Evolutionary conservation across 23 tunicate genomes (phyloP), one percentile per base, ranked within the genome.

Genomic region (Botrylloides violaceus): DNA sequence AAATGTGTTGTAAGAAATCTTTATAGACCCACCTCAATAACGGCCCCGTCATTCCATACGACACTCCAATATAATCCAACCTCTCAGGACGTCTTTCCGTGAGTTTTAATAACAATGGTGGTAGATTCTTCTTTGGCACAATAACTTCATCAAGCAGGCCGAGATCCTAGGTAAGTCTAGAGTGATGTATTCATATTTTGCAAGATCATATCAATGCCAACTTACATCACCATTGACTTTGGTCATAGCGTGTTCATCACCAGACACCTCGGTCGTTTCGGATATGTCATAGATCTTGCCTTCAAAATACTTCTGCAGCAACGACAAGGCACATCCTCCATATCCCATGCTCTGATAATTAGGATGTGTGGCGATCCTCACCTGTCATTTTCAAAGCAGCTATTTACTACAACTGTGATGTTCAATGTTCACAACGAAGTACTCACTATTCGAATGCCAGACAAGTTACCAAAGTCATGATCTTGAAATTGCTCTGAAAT

Each of bases 311-410:
- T 94, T 83, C 43, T 83, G 88, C 77, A 94, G 66, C 55, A 86
- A 64, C n/a, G 80, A 32, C 25, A 94, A 20, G 9, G 99, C 99
- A 7, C 80, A 66, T 26, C 77, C 76, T 29, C 99, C 99, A 32
- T 94, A 94, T 20, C 95, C 95, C 89, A 88, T 88, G 56, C 95
- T 82, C 48, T 94, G 99, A 66, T 86, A 94, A 57, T 78, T 81
- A 7, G 99, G 95, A 70, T 94, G 99, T 26, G 99, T 94, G 31
- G 99, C 99, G 38, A 94, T 94, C 30, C 95, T 81, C 61, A 86
- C 98, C 98, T 89, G 71, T 2, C 59, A 0, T n/a, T n/a, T n/a
- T n/a, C n/a, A n/a, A n/a, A n/a, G n/a, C n/a, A n/a, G n/a, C n/a
- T n/a, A n/a, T n/a, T n/a, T n/a, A n/a, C n/a, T n/a, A n/a, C n/a